A percentile compares a stretch with the other conserved stretches of the same genome.
These are phyloP conservation scores for Eugnorisma glareosa DNA, from an alignment of 2,888 invertebrate species.

Conservation along the genomic window DNA sequence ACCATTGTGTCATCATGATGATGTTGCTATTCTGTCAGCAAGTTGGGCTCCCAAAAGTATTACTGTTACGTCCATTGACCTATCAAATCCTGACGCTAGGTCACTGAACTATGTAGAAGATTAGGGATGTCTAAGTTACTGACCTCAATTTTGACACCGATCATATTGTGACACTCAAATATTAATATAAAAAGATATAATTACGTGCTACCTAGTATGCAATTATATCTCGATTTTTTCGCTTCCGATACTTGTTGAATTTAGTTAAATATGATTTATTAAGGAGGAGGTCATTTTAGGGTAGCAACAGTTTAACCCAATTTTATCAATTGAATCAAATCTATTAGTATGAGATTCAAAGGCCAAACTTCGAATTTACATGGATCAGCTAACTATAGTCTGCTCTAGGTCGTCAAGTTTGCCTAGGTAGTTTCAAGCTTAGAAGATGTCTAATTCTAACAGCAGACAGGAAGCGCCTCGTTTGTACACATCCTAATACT, in stretches of 20 bases:
- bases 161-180: neutral
- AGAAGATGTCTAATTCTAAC: neutral
- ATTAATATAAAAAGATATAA: neutral
- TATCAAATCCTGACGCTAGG: constrained; percentile 24
- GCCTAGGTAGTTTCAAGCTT: neutral
- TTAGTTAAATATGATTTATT: neutral
- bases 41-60: constrained; percentile 14
- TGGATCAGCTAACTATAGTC: neutral
- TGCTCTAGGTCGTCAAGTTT: neutral
- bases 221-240: neutral
- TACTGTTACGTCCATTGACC: constrained; percentile 39
- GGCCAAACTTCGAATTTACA: neutral
- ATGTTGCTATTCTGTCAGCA: constrained; percentile 13
- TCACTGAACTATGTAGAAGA: constrained; percentile 40
- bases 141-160: neutral
- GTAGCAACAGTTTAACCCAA: neutral
- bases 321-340: neutral
- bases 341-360: neutral
- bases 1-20: constrained; percentile 7
- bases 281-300: neutral
- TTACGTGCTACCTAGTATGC: neutral
- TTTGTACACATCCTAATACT: neutral
- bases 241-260: neutral
- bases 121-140: constrained; percentile 1
- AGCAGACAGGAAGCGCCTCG: neutral